Percentiles rank a stretch among this genome's conserved stretches.
Conservation (phyloP, 2,113 vertebrate species). For the Indicator maculatus region DNA sequence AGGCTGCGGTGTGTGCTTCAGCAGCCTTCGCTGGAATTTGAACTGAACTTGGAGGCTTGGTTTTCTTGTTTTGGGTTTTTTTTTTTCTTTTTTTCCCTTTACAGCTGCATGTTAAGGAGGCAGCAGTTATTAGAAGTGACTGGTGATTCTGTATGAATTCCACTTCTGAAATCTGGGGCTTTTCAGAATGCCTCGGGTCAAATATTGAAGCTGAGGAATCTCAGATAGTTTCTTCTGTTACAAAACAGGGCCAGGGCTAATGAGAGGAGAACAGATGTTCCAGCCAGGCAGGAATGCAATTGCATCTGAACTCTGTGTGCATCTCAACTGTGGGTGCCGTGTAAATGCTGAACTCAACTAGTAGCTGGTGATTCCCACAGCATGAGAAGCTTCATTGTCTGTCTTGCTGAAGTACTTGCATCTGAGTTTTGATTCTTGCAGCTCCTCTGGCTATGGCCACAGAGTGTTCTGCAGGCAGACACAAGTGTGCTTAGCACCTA, state of each 20-base stretch:
- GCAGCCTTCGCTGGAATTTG: not conserved
- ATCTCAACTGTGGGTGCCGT: not conserved
- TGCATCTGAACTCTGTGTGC: not conserved
- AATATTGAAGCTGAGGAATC: not conserved
- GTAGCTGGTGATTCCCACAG: not conserved
- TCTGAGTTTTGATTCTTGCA: slow-evolving; percentile 33
- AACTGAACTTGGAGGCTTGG: not conserved
- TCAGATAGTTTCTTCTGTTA: slow-evolving; percentile 30
- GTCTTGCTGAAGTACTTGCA: not conserved
- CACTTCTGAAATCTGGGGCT: not conserved
- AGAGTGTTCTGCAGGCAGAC: not conserved
- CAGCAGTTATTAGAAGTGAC: not conserved
- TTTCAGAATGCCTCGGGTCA: not conserved
- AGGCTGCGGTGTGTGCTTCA: not conserved
- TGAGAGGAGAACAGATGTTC: slow-evolving; percentile 38
- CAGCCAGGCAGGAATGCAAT: not conserved
- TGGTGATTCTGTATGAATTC: not conserved
- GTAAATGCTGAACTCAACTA: not conserved
- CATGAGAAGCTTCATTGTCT: slow-evolving; percentile 14
- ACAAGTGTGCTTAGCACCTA: not conserved
- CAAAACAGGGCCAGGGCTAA: not conserved
- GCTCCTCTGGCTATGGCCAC: not conserved
- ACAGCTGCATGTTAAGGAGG: not conserved
- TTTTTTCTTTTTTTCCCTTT: no score
- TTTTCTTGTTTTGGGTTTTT: no score